Evolutionary conservation across 2,797 vertebrate species (phyloP).

Genomic region (Hippocampus kuda): DNA sequence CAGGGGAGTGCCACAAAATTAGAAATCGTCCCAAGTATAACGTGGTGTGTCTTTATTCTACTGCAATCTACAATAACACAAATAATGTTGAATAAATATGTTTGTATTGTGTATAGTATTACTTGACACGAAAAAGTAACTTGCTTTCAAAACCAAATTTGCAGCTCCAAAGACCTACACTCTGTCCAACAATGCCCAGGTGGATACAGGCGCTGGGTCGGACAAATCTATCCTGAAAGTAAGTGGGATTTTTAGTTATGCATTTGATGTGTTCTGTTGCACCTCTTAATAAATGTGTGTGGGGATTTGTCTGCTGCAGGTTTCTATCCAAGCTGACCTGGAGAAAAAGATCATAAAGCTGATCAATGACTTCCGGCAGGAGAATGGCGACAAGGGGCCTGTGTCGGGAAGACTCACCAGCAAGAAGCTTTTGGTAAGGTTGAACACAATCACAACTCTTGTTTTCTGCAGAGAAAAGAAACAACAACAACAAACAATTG

Average conservation of each 20-base stretch:
- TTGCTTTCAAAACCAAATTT: neutral
- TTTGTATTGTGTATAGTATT: too few relatives aligned
- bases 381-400: conserved; percentile 76
- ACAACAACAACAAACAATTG: too few relatives aligned
- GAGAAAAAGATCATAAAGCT: conserved; percentile 88
- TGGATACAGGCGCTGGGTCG: conserved; percentile 67
- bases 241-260: conserved; percentile 7
- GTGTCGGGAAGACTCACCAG: conserved; percentile 86
- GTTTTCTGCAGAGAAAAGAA: too few relatives aligned
- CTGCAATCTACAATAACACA: too few relatives aligned
- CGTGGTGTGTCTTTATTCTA: neutral
- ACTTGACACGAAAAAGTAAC: neutral
- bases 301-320: conserved; percentile 54
- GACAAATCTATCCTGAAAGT: conserved; percentile 93
- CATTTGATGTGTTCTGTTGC: neutral
- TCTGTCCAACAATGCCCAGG: conserved; percentile 69
- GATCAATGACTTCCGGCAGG: conserved; percentile 87
- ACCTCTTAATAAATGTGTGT: neutral
- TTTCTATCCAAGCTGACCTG: conserved; percentile 80
- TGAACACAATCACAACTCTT: neutral
- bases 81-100: too few relatives aligned
- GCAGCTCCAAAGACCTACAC: conserved; percentile 90
- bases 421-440: conserved; percentile 87
- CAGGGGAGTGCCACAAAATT: neutral
- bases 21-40: neutral